Base-by-base conservation (phyloP, 2,797 vertebrate genomes). In the Dermochelys coriacea region DNA sequence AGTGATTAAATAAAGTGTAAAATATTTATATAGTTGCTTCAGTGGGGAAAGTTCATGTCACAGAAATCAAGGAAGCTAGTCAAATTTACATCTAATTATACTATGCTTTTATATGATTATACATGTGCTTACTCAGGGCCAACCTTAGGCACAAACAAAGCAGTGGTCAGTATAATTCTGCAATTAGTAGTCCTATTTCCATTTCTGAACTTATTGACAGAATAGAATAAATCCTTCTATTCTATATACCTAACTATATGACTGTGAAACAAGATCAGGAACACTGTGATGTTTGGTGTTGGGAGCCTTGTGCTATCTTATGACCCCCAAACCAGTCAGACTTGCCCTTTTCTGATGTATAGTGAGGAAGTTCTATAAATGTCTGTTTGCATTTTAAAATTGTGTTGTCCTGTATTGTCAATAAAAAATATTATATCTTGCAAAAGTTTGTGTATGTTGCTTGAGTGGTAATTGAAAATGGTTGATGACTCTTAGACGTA, bases 401-500 rank as follows among this genome's bases (percentile, higher is more conserved):
- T 34, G 71, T 80, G 71, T 49, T 89, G 10, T 47, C 37, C 82
- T 23, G 14, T 45, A 82, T 68, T 3, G 31, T 71, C 81, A 90
- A 2, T 50, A 84, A 89, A 59, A 41, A 87, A 80, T 6, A 77
- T 31, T 16, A 61, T 2, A 71, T 91, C 45, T 79, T 90, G 82
- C 52, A 10, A 71, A 93, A 91, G 2, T 77, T 50, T 93, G 68
- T 41, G 54, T 31, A 59, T 93, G 86, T 61, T 77, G 41, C 31
- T 47, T 29, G 27, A 89, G 29, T 25, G 80, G 31, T 37, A 80
- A 92, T 45, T 57, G 49, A 89, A 87, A 96, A 91, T 45, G 41
- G 18, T 61, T 94, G 49, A 50, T 91, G 84, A 84, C 61, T 85
- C 61, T 71, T 89, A 34, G 6, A 88, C 89, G 52, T 50, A 55